These are phyloP conservation scores for Panzeria rudis DNA, from an alignment of 2,888 invertebrate species.

Conservation along the genomic window DNA sequence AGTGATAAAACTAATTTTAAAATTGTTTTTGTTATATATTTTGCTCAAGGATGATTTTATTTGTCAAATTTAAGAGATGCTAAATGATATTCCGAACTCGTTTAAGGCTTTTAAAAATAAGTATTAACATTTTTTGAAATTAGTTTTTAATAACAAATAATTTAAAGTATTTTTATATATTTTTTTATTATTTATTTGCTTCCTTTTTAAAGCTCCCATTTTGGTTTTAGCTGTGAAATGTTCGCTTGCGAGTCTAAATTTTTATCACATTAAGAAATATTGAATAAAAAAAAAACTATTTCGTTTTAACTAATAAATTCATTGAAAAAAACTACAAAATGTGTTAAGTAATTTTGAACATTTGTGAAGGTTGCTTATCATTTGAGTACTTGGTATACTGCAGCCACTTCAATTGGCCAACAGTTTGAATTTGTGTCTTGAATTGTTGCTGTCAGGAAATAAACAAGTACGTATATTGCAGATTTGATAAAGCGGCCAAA, in stretches of 20 bases:
- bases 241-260: background rate
- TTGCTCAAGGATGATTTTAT: conserved; percentile 1
- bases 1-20: background rate
- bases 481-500: background rate
- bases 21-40: background rate
- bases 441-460: background rate
- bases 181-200: background rate
- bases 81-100: background rate
- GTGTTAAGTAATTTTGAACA: background rate
- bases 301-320: background rate
- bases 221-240: background rate
- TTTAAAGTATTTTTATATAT: background rate
- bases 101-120: background rate
- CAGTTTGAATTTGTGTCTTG: background rate
- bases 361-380: background rate
- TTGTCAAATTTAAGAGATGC: conserved; percentile 8
- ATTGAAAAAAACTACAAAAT: background rate
- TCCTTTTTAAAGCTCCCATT: background rate
- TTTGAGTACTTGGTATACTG: conserved; percentile 5
- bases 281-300: background rate
- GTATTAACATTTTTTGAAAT: background rate
- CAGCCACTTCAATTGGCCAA: conserved; percentile 13
- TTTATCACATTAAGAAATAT: background rate
- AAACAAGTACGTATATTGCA: background rate
- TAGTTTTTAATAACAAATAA: background rate